Base-by-base conservation (phyloP, 2,113 vertebrate genomes). In the Pycnonotus jocosus region DNA sequence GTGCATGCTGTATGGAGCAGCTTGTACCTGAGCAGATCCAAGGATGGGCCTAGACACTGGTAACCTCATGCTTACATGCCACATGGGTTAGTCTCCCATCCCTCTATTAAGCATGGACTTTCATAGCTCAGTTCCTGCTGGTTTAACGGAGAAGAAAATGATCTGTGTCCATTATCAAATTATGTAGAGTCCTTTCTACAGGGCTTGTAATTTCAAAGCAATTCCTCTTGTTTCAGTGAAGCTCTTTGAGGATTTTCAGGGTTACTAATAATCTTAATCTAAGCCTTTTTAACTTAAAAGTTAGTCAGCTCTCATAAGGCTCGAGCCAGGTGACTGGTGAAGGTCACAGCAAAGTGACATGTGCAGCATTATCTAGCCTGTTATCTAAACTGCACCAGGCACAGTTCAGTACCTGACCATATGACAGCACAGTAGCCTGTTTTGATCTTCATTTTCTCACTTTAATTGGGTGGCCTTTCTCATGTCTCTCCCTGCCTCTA, bases 401-500 rank as follows among this genome's bases (percentile, higher is more conserved):
- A 85, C 86, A 51, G 68, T 88, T 95, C 88, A 88, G 79, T 73
- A 96, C 92, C 73, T 92, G 73, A 64, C 72, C 69, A 28, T 18
- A 78, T 61, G 70, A 81, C 74, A 92, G 88, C 80, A 91, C 80
- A 45, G 86, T 57, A 56, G 47, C 71, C 65, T 76, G 30, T 54
- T 97, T 92, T 94, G 61, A 94, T 96, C 88, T 90, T 95, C 60
- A 60, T 94, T 88, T 94, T 68, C 48, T 96, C 14, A 6, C 47
- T 93, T 82, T 97, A 95, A 96, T 92, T 94, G 92, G 86, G 78
- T 96, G 81, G 68, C 83, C 50, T 87, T 64, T 65, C 51, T 85
- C 57, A 22, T 71, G 60, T 77, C 66, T 92, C 38, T 93, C 61
- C n/a, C 53, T 92, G 50, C 24, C 88, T 90, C 40, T 60, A 65